Evolutionary conservation across 2,888 invertebrate species (phyloP).

Genomic region (Rhodophaea formosa): DNA sequence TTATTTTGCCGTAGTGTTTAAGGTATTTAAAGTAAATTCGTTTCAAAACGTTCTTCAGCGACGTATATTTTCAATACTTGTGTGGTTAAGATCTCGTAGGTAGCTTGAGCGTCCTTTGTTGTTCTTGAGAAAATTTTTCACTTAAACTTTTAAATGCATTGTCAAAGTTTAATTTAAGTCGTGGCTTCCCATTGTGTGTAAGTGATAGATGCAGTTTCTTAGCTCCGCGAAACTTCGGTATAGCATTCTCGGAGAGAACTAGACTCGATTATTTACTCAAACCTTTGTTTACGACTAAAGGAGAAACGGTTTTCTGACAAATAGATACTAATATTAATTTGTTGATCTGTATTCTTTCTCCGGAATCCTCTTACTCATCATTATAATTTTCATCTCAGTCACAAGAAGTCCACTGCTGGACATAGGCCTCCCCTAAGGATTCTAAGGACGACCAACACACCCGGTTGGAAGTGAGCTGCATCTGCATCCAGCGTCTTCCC

Average conservation of each 20-base stretch:
- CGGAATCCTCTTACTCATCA: too few species aligned
- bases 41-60: background rate
- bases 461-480: too few species aligned
- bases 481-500: too few species aligned
- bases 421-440: too few species aligned
- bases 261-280: constrained; percentile 5
- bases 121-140: constrained; percentile 38
- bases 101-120: constrained; percentile 34
- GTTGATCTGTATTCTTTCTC: too few species aligned
- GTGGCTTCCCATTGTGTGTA: constrained; percentile 30
- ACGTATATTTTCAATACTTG: constrained; percentile 26
- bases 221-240: background rate
- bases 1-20: background rate
- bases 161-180: constrained; percentile 44
- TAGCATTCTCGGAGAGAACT: background rate
- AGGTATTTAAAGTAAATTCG: background rate
- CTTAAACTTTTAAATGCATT: constrained; percentile 41
- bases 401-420: too few species aligned
- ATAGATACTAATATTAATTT: too few species aligned
- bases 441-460: too few species aligned
- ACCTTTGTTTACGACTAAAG: background rate
- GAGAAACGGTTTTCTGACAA: too few species aligned
- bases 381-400: too few species aligned
- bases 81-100: constrained; percentile 32
- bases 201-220: constrained; percentile 25